A percentile compares a stretch with the other conserved stretches of the same genome.
phyloP scores from a whole-genome alignment of 1,140 invertebrate genomes.

The Drosophila nikananu region DNA sequence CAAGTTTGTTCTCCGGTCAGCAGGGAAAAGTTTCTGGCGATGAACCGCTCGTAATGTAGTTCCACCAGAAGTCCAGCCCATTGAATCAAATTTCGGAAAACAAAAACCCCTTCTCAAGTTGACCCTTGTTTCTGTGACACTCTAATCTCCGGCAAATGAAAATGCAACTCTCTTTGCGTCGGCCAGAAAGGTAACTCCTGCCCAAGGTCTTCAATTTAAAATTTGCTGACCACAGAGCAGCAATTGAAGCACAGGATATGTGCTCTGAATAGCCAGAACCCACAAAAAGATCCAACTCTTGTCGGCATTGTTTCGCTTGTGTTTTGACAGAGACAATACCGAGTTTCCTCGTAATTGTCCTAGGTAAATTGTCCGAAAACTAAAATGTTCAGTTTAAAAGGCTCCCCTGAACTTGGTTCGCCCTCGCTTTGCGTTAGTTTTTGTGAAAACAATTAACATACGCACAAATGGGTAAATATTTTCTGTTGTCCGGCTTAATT shows the following conservation, averaged over 20 bases:
- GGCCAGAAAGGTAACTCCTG: slow-evolving; percentile 10
- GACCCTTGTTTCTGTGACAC: slow-evolving; percentile 3
- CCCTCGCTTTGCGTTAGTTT: slow-evolving; percentile 24
- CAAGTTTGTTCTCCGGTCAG: slow-evolving; percentile 11
- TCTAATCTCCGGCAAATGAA: slow-evolving; percentile 24
- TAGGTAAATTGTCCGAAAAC: slow-evolving; percentile 38
- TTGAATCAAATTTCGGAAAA: slow-evolving; percentile 33
- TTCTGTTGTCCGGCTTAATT: slow-evolving; percentile 48
- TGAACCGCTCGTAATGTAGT: slow-evolving; percentile 10
- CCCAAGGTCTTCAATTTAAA: slow-evolving; percentile 42
- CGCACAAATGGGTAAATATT: slow-evolving; percentile 66
- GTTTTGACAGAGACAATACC: slow-evolving; percentile 45
- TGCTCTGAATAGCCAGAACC: slow-evolving; percentile 27
- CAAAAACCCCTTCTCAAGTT: background rate
- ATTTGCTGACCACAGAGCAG: slow-evolving; percentile 59
- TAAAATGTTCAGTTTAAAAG: slow-evolving; percentile 48
- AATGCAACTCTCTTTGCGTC: slow-evolving; percentile 23
- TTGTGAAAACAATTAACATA: slow-evolving; percentile 58
- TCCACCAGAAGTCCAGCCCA: background rate
- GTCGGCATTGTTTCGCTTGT: slow-evolving; percentile 62
- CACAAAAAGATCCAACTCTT: slow-evolving; percentile 25
- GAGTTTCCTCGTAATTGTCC: slow-evolving; percentile 42
- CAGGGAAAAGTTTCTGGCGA: slow-evolving; percentile 14
- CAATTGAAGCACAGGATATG: slow-evolving; percentile 43
- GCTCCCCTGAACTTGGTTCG: slow-evolving; percentile 3